Percentiles rank a stretch among this genome's conserved stretches.
These are phyloP conservation scores for Adelges cooleyi DNA, from an alignment of 1,140 invertebrate species.

Conservation along the genomic window DNA sequence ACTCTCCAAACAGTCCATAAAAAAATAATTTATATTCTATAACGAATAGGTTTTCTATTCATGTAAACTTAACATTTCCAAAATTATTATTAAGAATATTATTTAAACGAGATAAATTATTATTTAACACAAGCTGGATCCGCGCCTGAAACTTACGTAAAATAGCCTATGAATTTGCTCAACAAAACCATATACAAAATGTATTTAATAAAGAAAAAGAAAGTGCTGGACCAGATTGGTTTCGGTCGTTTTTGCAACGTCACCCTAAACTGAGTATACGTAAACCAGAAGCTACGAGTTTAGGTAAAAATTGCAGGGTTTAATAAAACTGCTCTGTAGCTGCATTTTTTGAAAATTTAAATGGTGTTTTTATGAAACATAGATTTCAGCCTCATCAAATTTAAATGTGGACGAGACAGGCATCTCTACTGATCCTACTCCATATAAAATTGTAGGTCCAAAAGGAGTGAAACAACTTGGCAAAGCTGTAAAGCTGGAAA, in stretches of 20 bases:
- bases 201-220: not conserved
- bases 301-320: not conserved
- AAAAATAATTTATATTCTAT: no score
- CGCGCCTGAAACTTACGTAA: not conserved
- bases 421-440: not conserved
- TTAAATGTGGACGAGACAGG: not conserved
- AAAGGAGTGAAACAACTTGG: slow-evolving; percentile 29
- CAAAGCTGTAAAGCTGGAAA: slow-evolving; percentile 23
- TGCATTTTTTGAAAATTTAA: not conserved
- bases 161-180: not conserved
- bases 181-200: not conserved
- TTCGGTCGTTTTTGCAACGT: no score
- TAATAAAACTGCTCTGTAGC: not conserved
- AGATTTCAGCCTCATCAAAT: not conserved
- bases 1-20: no score
- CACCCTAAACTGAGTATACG: no score
- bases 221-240: not conserved
- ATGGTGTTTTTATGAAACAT: not conserved
- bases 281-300: no score
- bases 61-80: no score
- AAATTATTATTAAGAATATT: no score
- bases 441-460: not conserved
- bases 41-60: no score
- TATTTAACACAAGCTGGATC: no score
- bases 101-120: no score